Evolutionary conservation across 2,113 vertebrate species (phyloP), one percentile per base, ranked within the genome.

Genomic region (Caloenas nicobarica): DNA sequence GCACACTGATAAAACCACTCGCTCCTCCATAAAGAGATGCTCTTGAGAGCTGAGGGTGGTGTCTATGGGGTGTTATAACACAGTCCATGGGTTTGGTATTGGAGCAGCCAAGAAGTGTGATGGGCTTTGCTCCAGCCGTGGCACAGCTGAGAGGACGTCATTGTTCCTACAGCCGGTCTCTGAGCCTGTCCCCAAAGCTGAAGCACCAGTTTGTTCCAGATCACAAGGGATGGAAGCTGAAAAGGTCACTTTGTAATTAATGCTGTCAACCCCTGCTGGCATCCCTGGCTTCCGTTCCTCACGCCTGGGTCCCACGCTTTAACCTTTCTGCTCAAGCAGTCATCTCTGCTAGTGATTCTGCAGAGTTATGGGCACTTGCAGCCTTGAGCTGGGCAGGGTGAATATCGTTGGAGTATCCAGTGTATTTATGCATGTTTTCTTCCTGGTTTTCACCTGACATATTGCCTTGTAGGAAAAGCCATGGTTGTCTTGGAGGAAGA

Each of bases 281-380:
- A 54, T 91, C 54, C 24, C 31, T 69, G 58, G 34, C 10, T 51
- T 26, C 64, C 1, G 4, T 42, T 91, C 31, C 69, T 70, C 3
- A 0, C 0, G 4, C 14, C 18, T 40, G 61, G 8, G 24, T 77
- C 2, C 0, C 57, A 69, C 19, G 40, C 29, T 42, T 48, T 8
- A 68, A 60, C 73, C 50, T 36, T 70, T 73, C 40, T 80, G 46
- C 31, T 74, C 28, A n/a, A 51, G 53, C 81, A 48, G 4, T 72
- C 23, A 22, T 29, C 19, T 79, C 50, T 81, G 29, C 44, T 69
- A 9, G 11, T 23, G 57, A 44, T 40, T 70, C 51, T 56, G 71
- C 36, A 26, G 38, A 42, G 46, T 33, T 53, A 15, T 34, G 36
- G 25, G 40, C 15, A 25, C n/a, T 62, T 36, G 28, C 54, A 69